Evolutionary conservation across 2,888 invertebrate species (phyloP).

Genomic region (Eupithecia dodoneata): DNA sequence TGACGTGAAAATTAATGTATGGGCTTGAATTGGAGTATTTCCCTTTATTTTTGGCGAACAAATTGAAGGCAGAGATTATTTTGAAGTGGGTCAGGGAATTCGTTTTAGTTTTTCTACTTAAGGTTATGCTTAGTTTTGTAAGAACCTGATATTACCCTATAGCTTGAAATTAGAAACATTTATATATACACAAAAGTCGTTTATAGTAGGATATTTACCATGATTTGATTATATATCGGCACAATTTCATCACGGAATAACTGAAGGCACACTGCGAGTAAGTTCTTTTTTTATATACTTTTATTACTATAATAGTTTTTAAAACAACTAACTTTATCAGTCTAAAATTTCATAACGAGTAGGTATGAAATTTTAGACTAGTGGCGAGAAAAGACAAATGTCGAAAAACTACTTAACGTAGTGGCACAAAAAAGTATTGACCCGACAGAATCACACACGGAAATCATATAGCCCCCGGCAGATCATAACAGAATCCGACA

Average conservation of each 20-base stretch:
- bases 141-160: background rate
- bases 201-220: no score
- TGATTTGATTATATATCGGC: no score
- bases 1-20: constrained; percentile 34
- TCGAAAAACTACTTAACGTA: background rate
- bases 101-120: background rate
- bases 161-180: background rate
- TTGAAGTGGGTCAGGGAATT: background rate
- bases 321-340: no score
- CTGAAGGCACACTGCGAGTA: no score
- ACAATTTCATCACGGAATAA: no score
- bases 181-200: no score
- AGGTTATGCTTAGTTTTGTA: background rate
- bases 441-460: background rate
- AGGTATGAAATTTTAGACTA: no score
- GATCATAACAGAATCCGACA: constrained; percentile 26
- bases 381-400: background rate
- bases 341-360: background rate
- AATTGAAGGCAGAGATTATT: constrained; percentile 9
- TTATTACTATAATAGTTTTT: no score
- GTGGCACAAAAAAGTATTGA: background rate
- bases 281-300: no score
- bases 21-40: constrained; percentile 16
- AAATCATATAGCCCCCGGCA: background rate
- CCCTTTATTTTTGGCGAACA: constrained; percentile 16